These are phyloP conservation scores for Adineta ricciae DNA, from an alignment of 2,888 invertebrate species.

Conservation along the genomic window DNA sequence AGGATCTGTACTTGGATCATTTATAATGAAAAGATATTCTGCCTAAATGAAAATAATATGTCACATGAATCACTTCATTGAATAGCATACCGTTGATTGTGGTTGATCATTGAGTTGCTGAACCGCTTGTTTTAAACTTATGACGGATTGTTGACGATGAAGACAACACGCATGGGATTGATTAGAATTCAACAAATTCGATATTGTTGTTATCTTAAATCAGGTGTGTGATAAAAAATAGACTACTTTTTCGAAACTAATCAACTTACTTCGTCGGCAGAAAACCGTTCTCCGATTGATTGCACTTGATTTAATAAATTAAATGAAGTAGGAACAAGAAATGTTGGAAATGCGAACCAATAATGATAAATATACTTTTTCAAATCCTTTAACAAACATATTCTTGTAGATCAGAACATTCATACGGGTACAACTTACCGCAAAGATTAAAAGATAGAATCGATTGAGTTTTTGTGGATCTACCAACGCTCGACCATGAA, in stretches of 20 bases:
- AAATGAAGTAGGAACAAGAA: slow-evolving; percentile 23
- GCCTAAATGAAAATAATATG: background rate
- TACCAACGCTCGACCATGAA: slow-evolving; percentile 3
- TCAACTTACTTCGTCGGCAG: background rate
- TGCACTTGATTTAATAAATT: background rate
- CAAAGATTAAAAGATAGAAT: slow-evolving; percentile 31
- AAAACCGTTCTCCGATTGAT: background rate
- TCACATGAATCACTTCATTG: background rate
- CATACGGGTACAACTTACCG: background rate
- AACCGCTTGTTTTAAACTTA: slow-evolving; percentile 26
- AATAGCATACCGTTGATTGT: background rate
- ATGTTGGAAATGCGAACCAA: slow-evolving; percentile 34
- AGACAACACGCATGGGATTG: background rate
- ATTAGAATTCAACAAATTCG: background rate
- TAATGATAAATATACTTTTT: slow-evolving; percentile 33
- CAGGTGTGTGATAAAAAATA: background rate
- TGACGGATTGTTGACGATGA: background rate
- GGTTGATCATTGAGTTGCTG: background rate
- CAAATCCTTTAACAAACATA: slow-evolving; percentile 22
- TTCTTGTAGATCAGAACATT: background rate
- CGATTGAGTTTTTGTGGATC: slow-evolving; percentile 26
- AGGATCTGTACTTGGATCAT: slow-evolving; percentile 28
- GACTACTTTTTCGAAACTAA: background rate
- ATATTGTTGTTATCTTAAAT: background rate
- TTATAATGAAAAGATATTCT: slow-evolving; percentile 16